Base-by-base conservation (phyloP, 2,797 vertebrate species). In the Crocidura indochinensis region DNA sequence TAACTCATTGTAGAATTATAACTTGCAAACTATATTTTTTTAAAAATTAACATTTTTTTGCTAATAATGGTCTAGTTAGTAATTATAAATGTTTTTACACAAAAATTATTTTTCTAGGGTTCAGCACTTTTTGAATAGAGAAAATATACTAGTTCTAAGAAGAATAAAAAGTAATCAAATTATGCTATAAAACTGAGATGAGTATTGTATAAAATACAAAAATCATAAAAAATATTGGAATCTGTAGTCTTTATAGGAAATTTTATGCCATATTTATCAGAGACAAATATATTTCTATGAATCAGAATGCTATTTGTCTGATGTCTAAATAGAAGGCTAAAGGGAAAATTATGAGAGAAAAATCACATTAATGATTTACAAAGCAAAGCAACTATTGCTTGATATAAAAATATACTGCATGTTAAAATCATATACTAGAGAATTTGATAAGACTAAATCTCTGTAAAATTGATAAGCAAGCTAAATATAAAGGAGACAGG, bases 331-430 rank as follows among this genome's bases (percentile, higher is more conserved):
- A 64, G 7, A 87, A 69, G 19, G 26, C 44, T 64, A 91, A 47
- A 27, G 67, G 4, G 15, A 10, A 93, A 90, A 49, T 60, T 87
- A 91, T 1, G 12, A 29, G 24, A 90, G n/a, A 87, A 82, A 89
- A 85, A 75, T n/a, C 6, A 72, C 38, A 93, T 83, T 60, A 83
- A 38, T 93, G 65, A 91, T 91, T 88, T 94, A 53, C 20, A 93
- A 92, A 81, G 22, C 84, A 68, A 82, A 67, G 46, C 64, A 84
- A 47, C 31, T 88, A 74, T 78, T 92, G 60, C 29, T 22, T 84
- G 56, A 38, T 47, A 51, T 72, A 91, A 90, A 94, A 93, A 84
- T 72, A 84, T 53, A 77, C 24, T 75, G 62, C 64, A 65, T 75
- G 17, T 44, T 91, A 90, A 89, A 89, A 84, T 85, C 14, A 78